Evolutionary conservation across 2,113 vertebrate genomes (phyloP).

Genomic region (Elgaria multicarinata): DNA sequence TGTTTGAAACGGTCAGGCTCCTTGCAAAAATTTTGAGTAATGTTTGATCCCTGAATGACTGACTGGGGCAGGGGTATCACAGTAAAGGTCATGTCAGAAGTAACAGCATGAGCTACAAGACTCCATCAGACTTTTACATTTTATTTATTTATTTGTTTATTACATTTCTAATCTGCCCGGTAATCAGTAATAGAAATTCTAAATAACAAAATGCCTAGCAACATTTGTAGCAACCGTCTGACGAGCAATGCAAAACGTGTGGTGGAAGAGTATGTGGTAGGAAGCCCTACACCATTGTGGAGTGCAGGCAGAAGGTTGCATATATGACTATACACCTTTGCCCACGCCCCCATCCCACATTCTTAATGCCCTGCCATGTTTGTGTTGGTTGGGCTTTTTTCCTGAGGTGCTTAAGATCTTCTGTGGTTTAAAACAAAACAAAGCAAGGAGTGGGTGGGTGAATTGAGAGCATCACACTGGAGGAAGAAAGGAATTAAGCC

Average conservation of each 20-base stretch:
- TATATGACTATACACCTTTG: background rate
- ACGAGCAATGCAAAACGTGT: background rate
- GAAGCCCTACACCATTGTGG: background rate
- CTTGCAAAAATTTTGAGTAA: conserved; percentile 23
- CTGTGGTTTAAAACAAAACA: no score
- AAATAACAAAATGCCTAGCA: background rate
- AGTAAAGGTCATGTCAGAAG: background rate
- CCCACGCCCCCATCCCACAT: background rate
- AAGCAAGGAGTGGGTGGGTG: no score
- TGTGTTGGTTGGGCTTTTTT: no score
- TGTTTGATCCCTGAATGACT: background rate
- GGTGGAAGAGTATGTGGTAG: background rate
- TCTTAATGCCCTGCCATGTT: no score
- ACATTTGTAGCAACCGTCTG: no score
- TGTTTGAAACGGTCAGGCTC: background rate
- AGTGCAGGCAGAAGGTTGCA: background rate
- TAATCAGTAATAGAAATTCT: background rate
- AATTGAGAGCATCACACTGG: no score
- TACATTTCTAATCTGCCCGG: no score
- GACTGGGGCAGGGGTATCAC: background rate
- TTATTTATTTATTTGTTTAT: no score
- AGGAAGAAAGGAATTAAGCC: no score
- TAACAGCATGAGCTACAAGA: background rate
- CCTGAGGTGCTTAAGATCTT: background rate
- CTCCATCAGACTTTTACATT: background rate